Conservation (phyloP, 1,140 invertebrate genomes). For the Aporrectodea caliginosa region DNA sequence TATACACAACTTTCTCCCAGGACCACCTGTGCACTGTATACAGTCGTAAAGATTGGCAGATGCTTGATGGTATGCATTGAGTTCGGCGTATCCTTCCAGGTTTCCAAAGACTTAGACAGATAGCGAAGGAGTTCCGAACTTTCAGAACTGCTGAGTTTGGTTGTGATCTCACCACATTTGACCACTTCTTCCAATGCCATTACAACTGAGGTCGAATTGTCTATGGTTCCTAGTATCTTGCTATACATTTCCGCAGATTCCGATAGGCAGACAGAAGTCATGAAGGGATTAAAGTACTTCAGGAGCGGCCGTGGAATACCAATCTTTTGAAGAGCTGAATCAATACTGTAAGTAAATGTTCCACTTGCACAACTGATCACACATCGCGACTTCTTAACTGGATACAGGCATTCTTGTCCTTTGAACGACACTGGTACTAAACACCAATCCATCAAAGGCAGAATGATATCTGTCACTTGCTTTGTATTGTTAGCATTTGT, state of each 20-base stretch:
- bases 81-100: constrained; percentile 11
- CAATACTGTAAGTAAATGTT: neutral
- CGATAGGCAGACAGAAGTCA: too few relatives aligned
- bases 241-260: neutral
- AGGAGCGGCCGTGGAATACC: neutral
- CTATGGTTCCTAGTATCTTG: neutral
- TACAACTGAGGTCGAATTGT: neutral
- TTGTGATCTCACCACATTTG: neutral
- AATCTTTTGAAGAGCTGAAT: neutral
- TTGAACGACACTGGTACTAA: neutral
- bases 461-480: neutral
- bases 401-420: neutral
- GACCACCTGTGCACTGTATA: neutral
- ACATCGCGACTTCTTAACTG: neutral
- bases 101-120: neutral
- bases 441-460: neutral
- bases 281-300: neutral
- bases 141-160: constrained; percentile 10
- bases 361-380: neutral
- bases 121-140: constrained; percentile 22
- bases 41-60: constrained; percentile 24
- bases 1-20: neutral
- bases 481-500: neutral
- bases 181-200: neutral
- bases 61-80: neutral